Evolutionary conservation across 2,888 invertebrate species (phyloP).

Genomic region (Saturnia japonica): DNA sequence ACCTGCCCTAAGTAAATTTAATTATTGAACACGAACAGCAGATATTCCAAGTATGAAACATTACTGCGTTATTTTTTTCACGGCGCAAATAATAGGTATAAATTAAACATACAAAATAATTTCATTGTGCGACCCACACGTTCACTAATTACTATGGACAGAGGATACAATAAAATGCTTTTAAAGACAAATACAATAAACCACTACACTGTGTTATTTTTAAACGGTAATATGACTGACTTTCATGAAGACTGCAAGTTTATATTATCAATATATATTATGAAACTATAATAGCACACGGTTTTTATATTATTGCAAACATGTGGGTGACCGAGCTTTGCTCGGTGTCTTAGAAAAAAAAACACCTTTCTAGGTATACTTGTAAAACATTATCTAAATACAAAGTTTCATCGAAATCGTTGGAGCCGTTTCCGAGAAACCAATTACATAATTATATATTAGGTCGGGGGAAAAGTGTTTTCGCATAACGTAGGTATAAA

Average conservation of each 20-base stretch:
- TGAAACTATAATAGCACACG: not conserved
- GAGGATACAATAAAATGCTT: constrained; percentile 1
- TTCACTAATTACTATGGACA: constrained; percentile 3
- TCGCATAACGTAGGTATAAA: no score
- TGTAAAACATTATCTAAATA: no score
- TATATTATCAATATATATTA: not conserved
- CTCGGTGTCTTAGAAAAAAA: no score
- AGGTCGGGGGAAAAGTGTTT: no score
- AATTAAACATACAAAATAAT: not conserved
- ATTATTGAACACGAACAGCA: not conserved
- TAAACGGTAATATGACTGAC: not conserved
- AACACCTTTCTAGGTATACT: no score
- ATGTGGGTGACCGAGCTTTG: no score
- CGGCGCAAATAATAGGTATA: not conserved
- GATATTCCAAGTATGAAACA: not conserved
- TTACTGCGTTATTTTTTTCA: not conserved
- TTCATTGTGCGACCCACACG: not conserved
- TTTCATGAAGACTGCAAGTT: not conserved
- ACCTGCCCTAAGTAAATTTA: not conserved
- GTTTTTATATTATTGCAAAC: not conserved
- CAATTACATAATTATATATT: no score
- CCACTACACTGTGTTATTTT: not conserved
- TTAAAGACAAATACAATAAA: not conserved
- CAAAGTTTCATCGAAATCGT: no score
- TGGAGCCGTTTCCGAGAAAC: no score